Conservation (phyloP, 1,140 invertebrate genomes). For the Nebria ingens region DNA sequence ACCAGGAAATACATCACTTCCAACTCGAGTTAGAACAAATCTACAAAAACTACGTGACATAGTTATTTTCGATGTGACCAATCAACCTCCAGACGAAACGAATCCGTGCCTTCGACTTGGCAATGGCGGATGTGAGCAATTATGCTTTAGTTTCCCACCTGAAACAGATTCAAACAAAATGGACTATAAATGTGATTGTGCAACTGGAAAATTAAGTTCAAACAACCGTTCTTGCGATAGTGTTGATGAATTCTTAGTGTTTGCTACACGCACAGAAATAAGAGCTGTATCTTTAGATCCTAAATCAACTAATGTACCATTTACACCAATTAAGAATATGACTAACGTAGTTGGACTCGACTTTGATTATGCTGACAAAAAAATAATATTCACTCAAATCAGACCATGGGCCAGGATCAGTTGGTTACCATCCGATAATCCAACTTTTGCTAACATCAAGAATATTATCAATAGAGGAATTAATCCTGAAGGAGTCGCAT, state of each 20-base stretch:
- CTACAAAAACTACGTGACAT: conserved; percentile 77
- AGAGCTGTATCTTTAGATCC: conserved; percentile 76
- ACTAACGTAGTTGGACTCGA: conserved; percentile 96
- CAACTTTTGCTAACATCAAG: conserved; percentile 50
- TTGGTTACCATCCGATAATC: conserved; percentile 59
- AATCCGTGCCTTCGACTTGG: conserved; percentile 66
- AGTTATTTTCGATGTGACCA: conserved; percentile 77
- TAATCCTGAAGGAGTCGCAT: conserved; percentile 91
- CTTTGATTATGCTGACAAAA: conserved; percentile 85
- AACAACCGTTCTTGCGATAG: conserved; percentile 62
- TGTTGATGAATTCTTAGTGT: conserved; percentile 81
- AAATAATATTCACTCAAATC: conserved; percentile 84
- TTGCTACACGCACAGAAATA: conserved; percentile 86
- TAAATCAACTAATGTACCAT: conserved; percentile 67
- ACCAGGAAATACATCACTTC: conserved; percentile 54
- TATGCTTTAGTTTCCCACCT: conserved; percentile 87
- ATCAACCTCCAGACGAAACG: conserved; percentile 69
- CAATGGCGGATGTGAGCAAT: conserved; percentile 81
- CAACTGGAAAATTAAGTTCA: conserved; percentile 62
- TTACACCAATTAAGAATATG: conserved; percentile 77
- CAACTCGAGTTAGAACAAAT: conserved; percentile 66
- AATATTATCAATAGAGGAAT: conserved; percentile 70
- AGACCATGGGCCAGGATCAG: conserved; percentile 81
- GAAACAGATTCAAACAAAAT: conserved; percentile 34
- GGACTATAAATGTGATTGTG: conserved; percentile 80